phyloP scores from a whole-genome alignment of 2,888 invertebrate genomes.

The Lapara coniferarum region DNA sequence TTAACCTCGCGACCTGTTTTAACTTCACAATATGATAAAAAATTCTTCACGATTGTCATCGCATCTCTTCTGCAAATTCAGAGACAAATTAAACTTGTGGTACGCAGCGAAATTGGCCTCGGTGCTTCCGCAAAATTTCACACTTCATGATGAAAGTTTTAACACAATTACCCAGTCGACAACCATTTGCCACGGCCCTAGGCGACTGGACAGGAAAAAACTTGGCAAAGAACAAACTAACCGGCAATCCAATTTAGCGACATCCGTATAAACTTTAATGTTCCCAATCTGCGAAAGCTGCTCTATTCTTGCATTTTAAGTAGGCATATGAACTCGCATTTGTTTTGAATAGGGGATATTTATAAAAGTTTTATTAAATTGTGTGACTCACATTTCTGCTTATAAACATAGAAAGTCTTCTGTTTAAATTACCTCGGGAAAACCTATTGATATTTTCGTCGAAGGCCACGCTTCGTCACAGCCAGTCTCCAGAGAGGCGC shows the following conservation, averaged over 20 bases:
- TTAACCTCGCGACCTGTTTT: conserved; percentile 22
- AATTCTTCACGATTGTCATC: conserved; percentile 5
- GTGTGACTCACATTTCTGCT: background rate
- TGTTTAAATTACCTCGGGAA: background rate
- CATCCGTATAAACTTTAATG: conserved; percentile 81
- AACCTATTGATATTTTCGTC: conserved; percentile 26
- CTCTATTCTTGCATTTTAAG: conserved; percentile 70
- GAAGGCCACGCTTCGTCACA: conserved; percentile 5
- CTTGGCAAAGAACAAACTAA: conserved; percentile 81
- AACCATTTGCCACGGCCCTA: conserved; percentile 71
- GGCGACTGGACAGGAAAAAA: conserved; percentile 76
- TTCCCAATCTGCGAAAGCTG: conserved; percentile 76
- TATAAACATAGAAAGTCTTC: background rate
- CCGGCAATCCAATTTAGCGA: conserved; percentile 79
- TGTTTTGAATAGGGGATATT: conserved; percentile 26
- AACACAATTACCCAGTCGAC: conserved; percentile 80
- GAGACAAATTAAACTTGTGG: conserved; percentile 74
- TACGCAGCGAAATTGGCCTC: conserved; percentile 61
- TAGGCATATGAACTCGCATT: conserved; percentile 48
- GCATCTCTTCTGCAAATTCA: conserved; percentile 56
- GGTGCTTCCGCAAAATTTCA: conserved; percentile 73
- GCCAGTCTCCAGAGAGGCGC: conserved; percentile 35
- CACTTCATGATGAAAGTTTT: conserved; percentile 82
- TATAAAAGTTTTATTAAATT: background rate
- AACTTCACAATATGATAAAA: background rate